Evolutionary conservation across 2,113 vertebrate species (phyloP).

Genomic region (Alosa alosa): DNA sequence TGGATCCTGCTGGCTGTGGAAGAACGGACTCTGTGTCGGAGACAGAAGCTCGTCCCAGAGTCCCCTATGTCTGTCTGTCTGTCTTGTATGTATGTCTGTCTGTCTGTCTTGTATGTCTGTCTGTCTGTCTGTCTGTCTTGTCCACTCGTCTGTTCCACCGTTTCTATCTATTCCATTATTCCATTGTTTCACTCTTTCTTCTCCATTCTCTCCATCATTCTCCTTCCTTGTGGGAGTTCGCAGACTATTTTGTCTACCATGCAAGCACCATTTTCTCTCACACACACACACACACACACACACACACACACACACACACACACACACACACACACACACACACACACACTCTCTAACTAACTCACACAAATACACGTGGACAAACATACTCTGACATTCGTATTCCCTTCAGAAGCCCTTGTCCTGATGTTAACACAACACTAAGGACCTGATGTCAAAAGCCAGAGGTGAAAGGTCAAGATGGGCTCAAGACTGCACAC

Average conservation of each 20-base stretch:
- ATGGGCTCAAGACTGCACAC: slow-evolving; percentile 17
- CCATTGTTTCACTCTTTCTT: not conserved
- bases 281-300: no score
- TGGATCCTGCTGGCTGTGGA: slow-evolving; percentile 96
- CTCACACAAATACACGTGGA: not conserved
- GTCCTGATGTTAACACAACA: slow-evolving; percentile 31
- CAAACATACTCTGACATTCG: not conserved
- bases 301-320: not conserved
- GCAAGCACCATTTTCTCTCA: not conserved
- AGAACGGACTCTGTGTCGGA: slow-evolving; percentile 45
- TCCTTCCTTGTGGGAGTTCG: not conserved
- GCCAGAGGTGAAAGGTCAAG: slow-evolving; percentile 38
- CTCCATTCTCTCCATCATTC: slow-evolving; percentile 4
- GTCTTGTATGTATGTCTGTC: not conserved
- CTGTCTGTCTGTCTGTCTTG: not conserved
- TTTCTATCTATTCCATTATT: not conserved
- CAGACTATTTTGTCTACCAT: not conserved
- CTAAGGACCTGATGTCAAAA: slow-evolving; percentile 35
- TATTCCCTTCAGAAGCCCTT: slow-evolving; percentile 15
- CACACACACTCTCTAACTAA: slow-evolving; percentile 45
- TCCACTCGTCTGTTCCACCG: not conserved
- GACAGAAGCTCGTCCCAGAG: not conserved
- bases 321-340: not conserved
- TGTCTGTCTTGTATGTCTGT: not conserved
- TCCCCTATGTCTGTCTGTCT: not conserved